Evolutionary conservation across 2,797 vertebrate genomes (phyloP), one percentile per base, ranked within the genome.

Genomic region (Zenarchopterus dispar): DNA sequence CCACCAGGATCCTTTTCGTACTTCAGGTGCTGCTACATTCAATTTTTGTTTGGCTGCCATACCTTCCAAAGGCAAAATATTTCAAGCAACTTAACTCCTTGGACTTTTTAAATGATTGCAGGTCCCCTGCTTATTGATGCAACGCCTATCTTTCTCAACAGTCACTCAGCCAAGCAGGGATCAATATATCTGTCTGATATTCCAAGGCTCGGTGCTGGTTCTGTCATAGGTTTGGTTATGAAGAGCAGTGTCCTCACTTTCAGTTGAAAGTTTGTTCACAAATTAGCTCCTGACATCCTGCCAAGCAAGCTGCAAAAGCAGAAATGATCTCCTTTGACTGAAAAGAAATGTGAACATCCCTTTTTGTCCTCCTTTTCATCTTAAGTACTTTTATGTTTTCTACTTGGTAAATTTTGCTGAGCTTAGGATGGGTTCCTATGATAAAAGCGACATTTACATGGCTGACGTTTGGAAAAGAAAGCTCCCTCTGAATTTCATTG

Each of bases 21-120:
- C 33, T 60, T 62, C 45, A 53, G 33, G 58, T 76, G 55, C 55
- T 77, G 75, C 76, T 88, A 85, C 80, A 80, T 87, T 84, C 76
- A 75, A 3, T 55, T 69, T 28, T 28, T 28, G 5, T 61, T 57
- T 65, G 48, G 59, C 59, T 56, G 36, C 56, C 47, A 36, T 42
- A 59, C 44, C 52, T n/a, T 70, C 68, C 18, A 51, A 46, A 64
- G 36, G 68, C 51, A 58, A 64, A 62, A 28, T 58, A 67, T 62
- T 75, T 52, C 43, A 44, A 78, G 70, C 2, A 1, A n/a, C 42
- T 46, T 8, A 69, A 69, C 62, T 78, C 56, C 67, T 62, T 44
- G 43, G 56, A 22, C 64, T 71, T 76, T 65, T 18, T 16, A 42
- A 65, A 43, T 59, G 0, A 23, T 51, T 63, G 16, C 0, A 8